Evolutionary conservation across 2,888 invertebrate species (phyloP).

Genomic region (Agriotes lineatus): DNA sequence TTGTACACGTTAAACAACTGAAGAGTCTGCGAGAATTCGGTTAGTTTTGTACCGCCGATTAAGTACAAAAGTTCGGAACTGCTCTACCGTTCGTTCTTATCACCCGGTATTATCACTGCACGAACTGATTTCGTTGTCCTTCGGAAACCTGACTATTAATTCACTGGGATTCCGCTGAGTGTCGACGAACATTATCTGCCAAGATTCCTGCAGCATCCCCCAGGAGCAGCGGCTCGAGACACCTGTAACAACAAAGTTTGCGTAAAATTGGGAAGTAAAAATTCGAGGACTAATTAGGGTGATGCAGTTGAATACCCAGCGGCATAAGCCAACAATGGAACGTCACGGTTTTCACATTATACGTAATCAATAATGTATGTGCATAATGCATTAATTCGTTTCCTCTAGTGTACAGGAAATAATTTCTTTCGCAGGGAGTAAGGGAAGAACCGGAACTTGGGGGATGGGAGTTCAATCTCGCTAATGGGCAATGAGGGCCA

Average conservation of each 20-base stretch:
- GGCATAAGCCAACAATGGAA: conserved; percentile 59
- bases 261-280: background rate
- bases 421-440: conserved; percentile 61
- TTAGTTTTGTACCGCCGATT: conserved; percentile 14
- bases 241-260: conserved; percentile 47
- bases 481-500: conserved; percentile 67
- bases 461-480: conserved; percentile 71
- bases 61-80: conserved; percentile 19
- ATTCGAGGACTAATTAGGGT: background rate
- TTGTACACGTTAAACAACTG: conserved; percentile 46
- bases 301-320: conserved; percentile 31
- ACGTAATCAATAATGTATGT: conserved; percentile 65
- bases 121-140: conserved; percentile 54
- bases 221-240: conserved; percentile 37
- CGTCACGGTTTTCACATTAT: conserved; percentile 69
- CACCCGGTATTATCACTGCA: conserved; percentile 53
- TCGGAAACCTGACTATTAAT: conserved; percentile 52
- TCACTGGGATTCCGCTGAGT: conserved; percentile 19
- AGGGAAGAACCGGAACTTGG: conserved; percentile 70
- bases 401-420: conserved; percentile 63
- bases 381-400: conserved; percentile 66
- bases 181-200: background rate
- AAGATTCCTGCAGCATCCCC: conserved; percentile 1
- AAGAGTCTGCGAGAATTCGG: conserved; percentile 31
- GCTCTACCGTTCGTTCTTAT: conserved; percentile 36